Conservation (phyloP, 92 coral and sea anemone species). For the Epizoanthus rinbou region DNA sequence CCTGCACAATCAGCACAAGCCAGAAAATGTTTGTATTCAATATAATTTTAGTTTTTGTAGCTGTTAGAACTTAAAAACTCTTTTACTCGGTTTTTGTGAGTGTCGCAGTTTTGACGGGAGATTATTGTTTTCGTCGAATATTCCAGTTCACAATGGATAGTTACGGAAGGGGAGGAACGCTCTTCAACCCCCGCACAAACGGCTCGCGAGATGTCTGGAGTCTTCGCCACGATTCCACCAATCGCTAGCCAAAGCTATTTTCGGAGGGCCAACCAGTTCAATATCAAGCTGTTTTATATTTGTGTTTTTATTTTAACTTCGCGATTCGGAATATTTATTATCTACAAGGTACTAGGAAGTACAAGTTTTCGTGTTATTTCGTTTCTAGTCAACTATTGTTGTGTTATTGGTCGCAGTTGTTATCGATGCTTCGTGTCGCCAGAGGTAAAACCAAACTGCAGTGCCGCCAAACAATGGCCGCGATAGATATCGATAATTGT, state of each 20-base stretch:
- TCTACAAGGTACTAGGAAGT: neutral
- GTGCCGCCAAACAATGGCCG: constrained; percentile 28
- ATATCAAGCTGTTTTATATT: neutral
- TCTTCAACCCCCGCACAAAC: constrained; percentile 21
- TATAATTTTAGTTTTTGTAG: neutral
- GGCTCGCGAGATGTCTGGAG: constrained; percentile 31
- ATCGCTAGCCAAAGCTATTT: neutral
- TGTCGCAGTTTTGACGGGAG: neutral
- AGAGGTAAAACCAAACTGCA: neutral
- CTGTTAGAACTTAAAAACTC: neutral
- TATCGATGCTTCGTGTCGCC: constrained; percentile 20
- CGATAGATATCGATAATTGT: constrained; percentile 37
- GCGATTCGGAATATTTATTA: neutral
- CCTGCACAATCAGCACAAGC: constrained; percentile 43
- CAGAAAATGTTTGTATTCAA: neutral
- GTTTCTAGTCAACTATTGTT: neutral
- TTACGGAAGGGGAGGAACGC: constrained; percentile 74
- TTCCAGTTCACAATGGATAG: constrained; percentile 48
- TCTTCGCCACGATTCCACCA: constrained; percentile 19
- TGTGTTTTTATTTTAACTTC: neutral
- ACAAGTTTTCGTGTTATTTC: neutral
- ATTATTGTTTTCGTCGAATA: constrained; percentile 14
- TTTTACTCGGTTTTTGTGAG: neutral
- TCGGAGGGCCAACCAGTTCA: neutral
- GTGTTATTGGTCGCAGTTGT: neutral